Conservation (phyloP, 2,888 invertebrate species). For the Thymelicus sylvestris region DNA sequence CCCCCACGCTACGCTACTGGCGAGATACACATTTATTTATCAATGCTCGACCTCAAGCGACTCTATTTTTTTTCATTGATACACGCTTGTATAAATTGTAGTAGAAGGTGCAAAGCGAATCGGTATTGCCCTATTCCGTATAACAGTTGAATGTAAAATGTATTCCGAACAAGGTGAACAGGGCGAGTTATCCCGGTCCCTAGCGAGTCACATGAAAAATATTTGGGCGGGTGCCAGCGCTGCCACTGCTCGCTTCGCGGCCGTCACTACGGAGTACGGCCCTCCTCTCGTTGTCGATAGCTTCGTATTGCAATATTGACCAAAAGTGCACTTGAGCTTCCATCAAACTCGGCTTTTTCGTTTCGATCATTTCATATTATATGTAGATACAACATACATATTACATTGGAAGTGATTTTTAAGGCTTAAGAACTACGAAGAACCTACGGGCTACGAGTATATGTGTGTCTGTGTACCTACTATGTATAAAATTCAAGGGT, state of each 20-base stretch:
- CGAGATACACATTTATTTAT: too few species aligned
- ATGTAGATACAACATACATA: too few species aligned
- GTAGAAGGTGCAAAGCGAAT: slow-evolving; percentile 2
- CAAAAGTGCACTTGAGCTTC: slow-evolving; percentile 54
- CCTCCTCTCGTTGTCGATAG: slow-evolving; percentile 61
- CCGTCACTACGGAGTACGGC: slow-evolving; percentile 55
- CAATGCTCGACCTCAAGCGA: too few species aligned
- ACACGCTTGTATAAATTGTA: too few species aligned
- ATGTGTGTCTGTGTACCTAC: too few species aligned
- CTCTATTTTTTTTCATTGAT: too few species aligned
- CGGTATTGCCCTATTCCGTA: slow-evolving; percentile 35
- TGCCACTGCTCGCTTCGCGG: slow-evolving; percentile 66
- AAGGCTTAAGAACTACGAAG: too few species aligned
- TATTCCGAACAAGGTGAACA: slow-evolving; percentile 79
- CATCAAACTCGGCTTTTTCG: slow-evolving; percentile 19
- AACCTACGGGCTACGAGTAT: too few species aligned
- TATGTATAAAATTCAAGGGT: too few species aligned
- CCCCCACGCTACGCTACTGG: too few species aligned
- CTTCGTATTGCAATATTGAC: slow-evolving; percentile 66
- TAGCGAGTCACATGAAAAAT: slow-evolving; percentile 74
- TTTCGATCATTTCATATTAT: slow-evolving; percentile 1
- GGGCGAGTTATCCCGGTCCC: slow-evolving; percentile 74
- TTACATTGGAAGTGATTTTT: too few species aligned
- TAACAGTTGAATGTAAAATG: slow-evolving; percentile 51
- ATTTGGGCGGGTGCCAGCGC: slow-evolving; percentile 75